A percentile compares a stretch with the other conserved stretches of the same genome.
phyloP scores from a whole-genome alignment of 2,888 invertebrate species.

The Pollenia angustigena region DNA sequence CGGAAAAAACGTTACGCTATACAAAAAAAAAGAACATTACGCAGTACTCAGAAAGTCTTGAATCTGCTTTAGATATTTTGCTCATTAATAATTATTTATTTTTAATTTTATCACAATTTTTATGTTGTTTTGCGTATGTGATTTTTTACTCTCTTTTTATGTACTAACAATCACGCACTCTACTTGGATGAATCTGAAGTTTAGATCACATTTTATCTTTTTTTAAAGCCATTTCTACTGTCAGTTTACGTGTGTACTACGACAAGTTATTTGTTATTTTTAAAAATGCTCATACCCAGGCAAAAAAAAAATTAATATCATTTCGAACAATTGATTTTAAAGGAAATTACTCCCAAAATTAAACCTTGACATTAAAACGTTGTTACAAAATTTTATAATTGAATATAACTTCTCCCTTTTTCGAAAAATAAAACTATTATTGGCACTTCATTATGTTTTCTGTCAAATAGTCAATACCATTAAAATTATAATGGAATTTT shows the following conservation, averaged over 20 bases:
- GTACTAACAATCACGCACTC: too few relatives aligned
- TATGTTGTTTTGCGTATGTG: slow-evolving; percentile 61
- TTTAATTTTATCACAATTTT: not conserved
- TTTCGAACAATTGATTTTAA: too few relatives aligned
- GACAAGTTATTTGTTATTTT: not conserved
- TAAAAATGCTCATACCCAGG: too few relatives aligned
- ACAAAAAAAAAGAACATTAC: too few relatives aligned
- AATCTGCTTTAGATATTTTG: not conserved
- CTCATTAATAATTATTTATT: not conserved
- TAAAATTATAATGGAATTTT: slow-evolving; percentile 36
- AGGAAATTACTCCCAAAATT: too few relatives aligned
- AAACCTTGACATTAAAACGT: too few relatives aligned
- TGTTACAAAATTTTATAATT: too few relatives aligned
- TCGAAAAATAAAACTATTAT: not conserved
- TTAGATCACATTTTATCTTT: not conserved
- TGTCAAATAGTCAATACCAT: slow-evolving; percentile 36
- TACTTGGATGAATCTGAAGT: slow-evolving; percentile 10
- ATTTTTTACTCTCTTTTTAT: too few relatives aligned
- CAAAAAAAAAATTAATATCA: too few relatives aligned
- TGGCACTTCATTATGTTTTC: slow-evolving; percentile 3
- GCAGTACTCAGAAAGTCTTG: too few relatives aligned
- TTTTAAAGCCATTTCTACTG: slow-evolving; percentile 31
- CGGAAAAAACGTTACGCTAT: too few relatives aligned
- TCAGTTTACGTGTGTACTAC: slow-evolving; percentile 34
- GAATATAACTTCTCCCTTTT: not conserved